Base-by-base conservation (phyloP, 2,888 invertebrate species). In the Galerucella nymphaeae region DNA sequence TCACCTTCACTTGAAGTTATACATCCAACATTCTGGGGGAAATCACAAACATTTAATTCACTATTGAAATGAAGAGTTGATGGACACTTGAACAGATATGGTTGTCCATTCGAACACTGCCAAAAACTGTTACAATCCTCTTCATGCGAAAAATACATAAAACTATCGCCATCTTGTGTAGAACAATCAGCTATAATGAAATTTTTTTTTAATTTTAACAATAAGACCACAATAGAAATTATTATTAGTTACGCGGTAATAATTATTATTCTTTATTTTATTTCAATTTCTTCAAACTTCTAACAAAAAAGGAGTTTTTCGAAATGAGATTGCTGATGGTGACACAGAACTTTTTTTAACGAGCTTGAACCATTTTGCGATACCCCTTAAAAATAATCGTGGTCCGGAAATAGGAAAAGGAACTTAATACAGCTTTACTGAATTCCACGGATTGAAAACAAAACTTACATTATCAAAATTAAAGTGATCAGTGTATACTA, bases 121-220 rank as follows among this genome's bases (percentile, higher is more conserved):
- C 72, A 75, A 62, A 73, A 75, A 18, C 65, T 71, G 11, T 64
- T 45, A 67, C 75, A 75, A 48, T 72, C 63, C 10, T 58, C 53
- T 16, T 69, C 30, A 16, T 64, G 59, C n/a, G 55, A n/a, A 53
- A 53, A 53, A 13, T 69, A 72, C 13, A 53, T 18, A 5, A 64
- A 30, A 48, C 1, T 9, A 42, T 10, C 18, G 18, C 63, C 45
- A 41, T 57, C 57, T 13, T 38, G 13, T 42, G 18, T 8, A 14
- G 67, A 69, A 53, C 72, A 72, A 45, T 30, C 57, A 30, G 72
- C 71, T 71, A 9, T 53, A 53, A 53, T 16, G 9, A 53, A 66
- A 18, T n/a, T n/a, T n/a, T n/a, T n/a, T n/a, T n/a, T n/a, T n/a
- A 53, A 23, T 50, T 30, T 61, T 61, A 23, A 14, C 23, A 59